These are phyloP conservation scores for Anseranas semipalmata DNA, from an alignment of 2,113 vertebrate genomes.

Conservation along the genomic window DNA sequence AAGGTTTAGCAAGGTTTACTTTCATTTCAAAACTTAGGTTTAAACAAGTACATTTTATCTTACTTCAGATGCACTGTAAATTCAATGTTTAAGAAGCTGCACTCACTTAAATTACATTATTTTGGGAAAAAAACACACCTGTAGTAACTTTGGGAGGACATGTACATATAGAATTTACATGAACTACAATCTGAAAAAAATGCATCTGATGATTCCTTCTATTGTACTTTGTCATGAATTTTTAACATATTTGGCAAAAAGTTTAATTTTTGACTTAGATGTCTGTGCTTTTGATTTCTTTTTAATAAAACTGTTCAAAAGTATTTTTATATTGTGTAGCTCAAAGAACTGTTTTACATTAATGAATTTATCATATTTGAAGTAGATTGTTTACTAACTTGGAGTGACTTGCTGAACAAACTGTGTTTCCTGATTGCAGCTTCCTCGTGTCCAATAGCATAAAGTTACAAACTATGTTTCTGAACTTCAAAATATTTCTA, in stretches of 20 bases:
- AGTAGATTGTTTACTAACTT: not conserved
- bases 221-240: not conserved
- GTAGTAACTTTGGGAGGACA: not conserved
- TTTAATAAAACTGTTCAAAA: not conserved
- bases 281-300: not conserved
- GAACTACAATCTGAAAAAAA: not conserved
- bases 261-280: not conserved
- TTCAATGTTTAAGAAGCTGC: not conserved
- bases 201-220: not conserved
- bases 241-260: not conserved
- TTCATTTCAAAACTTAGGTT: not conserved
- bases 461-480: not conserved
- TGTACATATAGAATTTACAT: not conserved
- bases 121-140: not conserved
- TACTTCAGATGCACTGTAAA: not conserved
- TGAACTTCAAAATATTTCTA: not conserved
- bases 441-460: not conserved
- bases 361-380: not conserved
- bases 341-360: not conserved
- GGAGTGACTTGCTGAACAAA: not conserved
- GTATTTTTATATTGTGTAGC: not conserved
- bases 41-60: not conserved
- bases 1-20: not conserved
- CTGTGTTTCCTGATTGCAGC: not conserved
- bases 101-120: not conserved